Evolutionary conservation across 2,113 vertebrate species (phyloP).

Genomic region (Fulmarus glacialis): DNA sequence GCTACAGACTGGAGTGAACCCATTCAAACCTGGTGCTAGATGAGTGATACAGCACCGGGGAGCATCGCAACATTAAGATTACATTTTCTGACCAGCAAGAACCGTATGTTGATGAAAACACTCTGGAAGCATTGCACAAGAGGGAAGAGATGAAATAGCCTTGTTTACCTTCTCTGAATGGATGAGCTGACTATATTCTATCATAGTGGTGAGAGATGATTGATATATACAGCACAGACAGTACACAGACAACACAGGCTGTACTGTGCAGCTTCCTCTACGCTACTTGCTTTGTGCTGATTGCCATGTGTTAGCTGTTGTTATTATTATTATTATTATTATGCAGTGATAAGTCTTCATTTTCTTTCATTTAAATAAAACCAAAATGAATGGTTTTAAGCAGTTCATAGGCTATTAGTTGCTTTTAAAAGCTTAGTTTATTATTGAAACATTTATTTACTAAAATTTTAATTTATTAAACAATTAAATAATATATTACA

Average conservation of each 20-base stretch:
- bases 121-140: neutral
- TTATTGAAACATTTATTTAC: neutral
- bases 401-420: neutral
- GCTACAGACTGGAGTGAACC: neutral
- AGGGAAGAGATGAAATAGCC: neutral
- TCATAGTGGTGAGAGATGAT: neutral
- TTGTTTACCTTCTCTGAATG: neutral
- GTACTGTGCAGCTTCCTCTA: neutral
- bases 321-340: neutral
- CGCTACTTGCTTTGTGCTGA: neutral
- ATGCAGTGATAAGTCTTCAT: neutral
- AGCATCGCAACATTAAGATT: neutral
- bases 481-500: slow-evolving; percentile 16
- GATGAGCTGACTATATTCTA: neutral
- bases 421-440: neutral
- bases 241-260: neutral
- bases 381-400: neutral
- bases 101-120: neutral
- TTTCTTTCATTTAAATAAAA: neutral
- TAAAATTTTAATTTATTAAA: neutral
- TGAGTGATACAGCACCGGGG: neutral
- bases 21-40: neutral
- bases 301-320: neutral
- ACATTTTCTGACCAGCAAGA: neutral
- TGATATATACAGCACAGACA: neutral